Evolutionary conservation across 2,113 vertebrate genomes (phyloP).

Genomic region (Cyphomyrus discorhynchus): DNA sequence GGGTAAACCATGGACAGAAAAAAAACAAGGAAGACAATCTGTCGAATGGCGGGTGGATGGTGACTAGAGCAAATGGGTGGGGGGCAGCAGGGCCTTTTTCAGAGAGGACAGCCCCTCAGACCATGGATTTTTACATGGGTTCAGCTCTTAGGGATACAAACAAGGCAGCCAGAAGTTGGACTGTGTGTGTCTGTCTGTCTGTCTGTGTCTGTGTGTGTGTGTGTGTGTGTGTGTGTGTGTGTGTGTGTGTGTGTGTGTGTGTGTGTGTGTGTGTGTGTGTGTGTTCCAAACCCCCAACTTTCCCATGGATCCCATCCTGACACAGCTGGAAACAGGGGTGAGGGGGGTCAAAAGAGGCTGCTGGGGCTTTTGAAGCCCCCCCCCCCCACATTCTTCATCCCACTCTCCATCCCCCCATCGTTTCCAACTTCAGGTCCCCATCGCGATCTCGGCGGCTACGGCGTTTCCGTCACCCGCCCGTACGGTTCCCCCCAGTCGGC

Average conservation of each 20-base stretch:
- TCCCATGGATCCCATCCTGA: slow-evolving; percentile 17
- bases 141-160: slow-evolving; percentile 22
- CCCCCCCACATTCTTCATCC: not conserved
- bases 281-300: not conserved
- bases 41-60: not conserved
- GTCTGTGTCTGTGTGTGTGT: too few relatives aligned
- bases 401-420: not conserved
- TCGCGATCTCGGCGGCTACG: not conserved
- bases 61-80: too few relatives aligned
- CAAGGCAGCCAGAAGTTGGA: slow-evolving; percentile 14
- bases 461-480: not conserved
- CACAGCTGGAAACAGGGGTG: not conserved
- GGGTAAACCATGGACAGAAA: not conserved
- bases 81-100: not conserved
- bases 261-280: too few relatives aligned
- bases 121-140: slow-evolving; percentile 7
- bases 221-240: too few relatives aligned
- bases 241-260: too few relatives aligned
- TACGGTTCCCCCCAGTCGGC: not conserved
- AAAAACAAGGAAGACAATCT: not conserved
- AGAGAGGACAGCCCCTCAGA: not conserved
- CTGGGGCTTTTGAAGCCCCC: slow-evolving; percentile 1
- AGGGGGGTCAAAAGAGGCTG: not conserved
- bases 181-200: too few relatives aligned
- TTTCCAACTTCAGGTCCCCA: not conserved